Base-by-base conservation (phyloP, 2,888 invertebrate genomes). In the Sinodicranocentrus sp. region DNA sequence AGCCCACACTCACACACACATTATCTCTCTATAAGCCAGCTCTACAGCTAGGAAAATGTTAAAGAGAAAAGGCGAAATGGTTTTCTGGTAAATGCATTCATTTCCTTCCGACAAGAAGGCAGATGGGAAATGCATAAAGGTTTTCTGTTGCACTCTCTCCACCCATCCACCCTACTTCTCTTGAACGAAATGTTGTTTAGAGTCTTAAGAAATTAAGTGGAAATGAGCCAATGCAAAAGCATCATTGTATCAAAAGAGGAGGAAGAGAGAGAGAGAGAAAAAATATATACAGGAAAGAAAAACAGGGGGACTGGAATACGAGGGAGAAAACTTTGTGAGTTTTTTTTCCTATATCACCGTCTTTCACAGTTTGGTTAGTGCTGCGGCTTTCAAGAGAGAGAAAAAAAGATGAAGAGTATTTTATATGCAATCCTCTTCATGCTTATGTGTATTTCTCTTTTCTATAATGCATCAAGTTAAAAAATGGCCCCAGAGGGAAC, bases 401-500 rank as follows among this genome's bases (percentile, higher is more conserved):
- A n/a, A n/a, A n/a, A 28, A 61, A 61, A 61, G 61, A 61, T 61
- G 61, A 61, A 70, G 70, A 70, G 26, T 48, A 59, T 86, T 87
- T 80, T 78, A 84, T 86, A 85, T 77, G 80, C 63, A 48, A 28
- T 76, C 26, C 17, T 8, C 25, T 10, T 68, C 63, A 75, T 61
- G 63, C 5, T 10, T 28, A 21, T 72, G 25, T 59, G 44, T 48
- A 2, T 73, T 75, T 48, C 39, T 67, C 19, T 25, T 75, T 54
- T 67, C 54, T 82, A 82, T 75, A 75, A 82, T 82, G 82, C 75
- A 82, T 75, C 80, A 80, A 39, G 52, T 33, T 68, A 82, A 82
- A 80, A 85, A 86, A 86, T 85, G 68, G 80, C 80, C 87, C 88
- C 88, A 86, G 52, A 83, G 87, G 87, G 84, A 80, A 86, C 86